Conservation (phyloP, 2,888 invertebrate genomes). For the Sphinx pinastri region DNA sequence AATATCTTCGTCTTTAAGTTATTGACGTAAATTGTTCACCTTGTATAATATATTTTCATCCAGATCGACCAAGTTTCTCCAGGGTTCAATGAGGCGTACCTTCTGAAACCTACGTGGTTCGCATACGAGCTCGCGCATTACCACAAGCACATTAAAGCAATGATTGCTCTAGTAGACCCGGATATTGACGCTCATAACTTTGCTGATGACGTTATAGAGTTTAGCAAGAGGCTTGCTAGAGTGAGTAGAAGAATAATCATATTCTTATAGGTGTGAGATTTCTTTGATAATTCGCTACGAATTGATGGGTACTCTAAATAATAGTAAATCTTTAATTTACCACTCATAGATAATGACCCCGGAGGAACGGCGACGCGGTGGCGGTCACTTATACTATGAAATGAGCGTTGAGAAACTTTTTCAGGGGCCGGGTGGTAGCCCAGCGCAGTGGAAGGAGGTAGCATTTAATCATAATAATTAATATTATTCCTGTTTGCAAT, state of each 20-base stretch:
- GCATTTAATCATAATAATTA: constrained; percentile 25
- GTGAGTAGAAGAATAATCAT: constrained; percentile 55
- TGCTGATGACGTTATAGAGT: constrained; percentile 84
- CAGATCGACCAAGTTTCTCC: constrained; percentile 87
- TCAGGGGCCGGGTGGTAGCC: constrained; percentile 74
- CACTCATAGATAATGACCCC: constrained; percentile 85
- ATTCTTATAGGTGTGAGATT: not conserved
- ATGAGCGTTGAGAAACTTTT: constrained; percentile 83
- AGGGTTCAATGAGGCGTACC: constrained; percentile 86
- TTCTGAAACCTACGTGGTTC: constrained; percentile 85
- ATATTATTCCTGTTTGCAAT: no score
- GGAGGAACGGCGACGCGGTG: constrained; percentile 85
- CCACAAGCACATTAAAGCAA: constrained; percentile 83
- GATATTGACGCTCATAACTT: constrained; percentile 74
- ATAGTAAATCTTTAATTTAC: not conserved
- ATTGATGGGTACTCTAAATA: not conserved
- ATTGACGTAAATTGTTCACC: no score
- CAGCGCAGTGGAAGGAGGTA: constrained; percentile 79
- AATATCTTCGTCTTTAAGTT: no score
- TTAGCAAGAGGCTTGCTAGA: constrained; percentile 86
- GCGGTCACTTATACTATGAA: constrained; percentile 86
- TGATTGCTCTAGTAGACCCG: constrained; percentile 81
- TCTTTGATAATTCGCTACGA: no score
- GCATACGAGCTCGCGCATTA: constrained; percentile 84
- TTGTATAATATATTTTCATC: not conserved